Evolutionary conservation across 2,113 vertebrate genomes (phyloP), one percentile per base, ranked within the genome.

Genomic region (Petaurus breviceps): DNA sequence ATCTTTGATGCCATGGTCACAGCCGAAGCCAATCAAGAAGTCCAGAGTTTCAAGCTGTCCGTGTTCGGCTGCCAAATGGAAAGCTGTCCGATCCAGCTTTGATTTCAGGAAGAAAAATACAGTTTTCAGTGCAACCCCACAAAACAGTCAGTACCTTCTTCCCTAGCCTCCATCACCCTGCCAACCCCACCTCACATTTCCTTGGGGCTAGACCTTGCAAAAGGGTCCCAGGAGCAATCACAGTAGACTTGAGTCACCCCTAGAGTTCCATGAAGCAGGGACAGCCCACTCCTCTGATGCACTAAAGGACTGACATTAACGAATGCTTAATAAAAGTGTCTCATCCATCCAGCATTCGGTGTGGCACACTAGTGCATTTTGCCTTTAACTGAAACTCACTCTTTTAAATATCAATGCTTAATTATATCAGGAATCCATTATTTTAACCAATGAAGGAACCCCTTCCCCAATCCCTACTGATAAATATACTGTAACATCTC

Each of bases 21-120:
- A 99, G 37, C 99, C 99, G 91, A 98, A 99, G 3, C 57, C 98
- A 94, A 99, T 98, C 10, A 99, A 99, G 97, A 99, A 99, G 89
- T 99, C 99, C 96, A 99, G 98, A 96, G 98, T 99, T 9, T 99
- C 99, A 96, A 99, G 94, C 46, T 98, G 98, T 57, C 99, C 99
- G 0, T 98, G 94, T 95, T 99, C 99, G 31, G 99, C 99, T 0
- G 99, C 99, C 97, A 99, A 97, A 93, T 99, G 99, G 94, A 99
- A 99, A 0, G 99, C 99, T 0, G 99, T 99, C 98, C 98, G 99
- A 51, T 99, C 99, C 96, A 98, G 96, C 99, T 98, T 90, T 97
- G 92, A 12, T 47, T 10, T 84, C 2, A 93, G 94, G 28, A 53
- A 92, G 94, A 96, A 10, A 94, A 51, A 49, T 37, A 95, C 43